Percentiles rank a stretch among this genome's conserved stretches.
Evolutionary conservation across 2,888 invertebrate genomes (phyloP).

Genomic region (Melieria omissa): DNA sequence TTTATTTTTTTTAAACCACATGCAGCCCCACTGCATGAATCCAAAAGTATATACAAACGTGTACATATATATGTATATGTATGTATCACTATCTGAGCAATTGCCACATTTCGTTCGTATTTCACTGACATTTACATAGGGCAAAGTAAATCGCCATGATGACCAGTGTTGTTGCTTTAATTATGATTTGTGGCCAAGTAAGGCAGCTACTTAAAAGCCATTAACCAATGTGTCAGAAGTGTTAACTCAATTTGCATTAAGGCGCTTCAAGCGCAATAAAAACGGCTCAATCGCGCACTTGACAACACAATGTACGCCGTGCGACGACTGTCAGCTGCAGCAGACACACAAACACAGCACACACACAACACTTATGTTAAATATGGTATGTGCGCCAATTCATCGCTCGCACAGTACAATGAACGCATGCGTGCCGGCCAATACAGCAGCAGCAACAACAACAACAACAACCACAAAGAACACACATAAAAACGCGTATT

Average conservation of each 20-base stretch:
- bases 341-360: not conserved
- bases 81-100: not conserved
- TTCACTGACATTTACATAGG: not conserved
- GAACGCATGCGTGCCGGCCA: not conserved
- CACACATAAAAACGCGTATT: conserved; percentile 4
- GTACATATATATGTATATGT: not conserved
- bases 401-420: not conserved
- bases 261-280: conserved; percentile 10
- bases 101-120: not conserved
- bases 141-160: too few species aligned
- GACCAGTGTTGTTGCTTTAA: not conserved
- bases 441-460: conserved; percentile 14
- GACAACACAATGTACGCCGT: not conserved
- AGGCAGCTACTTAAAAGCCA: conserved; percentile 7
- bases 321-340: too few species aligned
- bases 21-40: too few species aligned
- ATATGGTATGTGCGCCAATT: not conserved
- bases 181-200: conserved; percentile 8
- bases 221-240: conserved; percentile 7
- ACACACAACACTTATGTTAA: not conserved
- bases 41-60: not conserved
- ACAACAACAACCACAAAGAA: conserved; percentile 9
- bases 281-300: not conserved
- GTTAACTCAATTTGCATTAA: conserved; percentile 29
- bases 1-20: too few species aligned